These are phyloP conservation scores for Digitonthophagus gazella DNA, from an alignment of 2,888 invertebrate species.

Conservation along the genomic window DNA sequence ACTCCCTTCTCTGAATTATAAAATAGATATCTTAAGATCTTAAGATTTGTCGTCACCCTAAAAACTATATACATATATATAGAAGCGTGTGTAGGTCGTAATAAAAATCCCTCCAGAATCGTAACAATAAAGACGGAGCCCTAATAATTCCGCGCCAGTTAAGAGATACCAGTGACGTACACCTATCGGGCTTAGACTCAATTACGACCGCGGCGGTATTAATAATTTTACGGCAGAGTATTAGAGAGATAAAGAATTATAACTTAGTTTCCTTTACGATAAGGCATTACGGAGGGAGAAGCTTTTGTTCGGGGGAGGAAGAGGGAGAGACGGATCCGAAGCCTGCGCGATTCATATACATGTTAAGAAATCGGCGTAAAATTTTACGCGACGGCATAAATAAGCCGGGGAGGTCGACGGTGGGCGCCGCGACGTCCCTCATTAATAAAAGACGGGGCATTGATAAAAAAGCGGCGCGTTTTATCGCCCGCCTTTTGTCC, in stretches of 20 bases:
- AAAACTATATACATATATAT: not conserved
- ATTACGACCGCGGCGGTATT: constrained; percentile 49
- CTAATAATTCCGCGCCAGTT: constrained; percentile 35
- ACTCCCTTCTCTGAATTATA: too few species aligned
- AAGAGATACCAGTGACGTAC: constrained; percentile 38
- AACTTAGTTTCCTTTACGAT: constrained; percentile 42
- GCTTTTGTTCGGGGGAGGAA: constrained; percentile 31
- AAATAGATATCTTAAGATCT: too few species aligned
- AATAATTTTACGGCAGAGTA: constrained; percentile 50
- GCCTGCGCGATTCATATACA: constrained; percentile 31
- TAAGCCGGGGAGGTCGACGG: constrained; percentile 41
- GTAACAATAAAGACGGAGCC: constrained; percentile 14
- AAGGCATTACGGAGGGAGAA: constrained; percentile 33
- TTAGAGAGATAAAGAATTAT: constrained; percentile 49
- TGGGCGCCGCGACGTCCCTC: constrained; percentile 40
- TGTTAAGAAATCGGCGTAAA: constrained; percentile 39
- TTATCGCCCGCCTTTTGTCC: constrained; percentile 41
- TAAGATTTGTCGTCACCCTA: too few species aligned
- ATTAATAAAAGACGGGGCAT: constrained; percentile 43
- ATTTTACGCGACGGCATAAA: constrained; percentile 43
- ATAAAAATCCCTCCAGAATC: constrained; percentile 11
- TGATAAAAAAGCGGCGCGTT: constrained; percentile 42
- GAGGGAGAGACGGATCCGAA: not conserved
- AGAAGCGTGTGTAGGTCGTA: constrained; percentile 1
- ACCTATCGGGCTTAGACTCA: constrained; percentile 48